These are phyloP conservation scores for Triplophysa siluroides DNA, from an alignment of 2,113 vertebrate genomes.

Conservation along the genomic window DNA sequence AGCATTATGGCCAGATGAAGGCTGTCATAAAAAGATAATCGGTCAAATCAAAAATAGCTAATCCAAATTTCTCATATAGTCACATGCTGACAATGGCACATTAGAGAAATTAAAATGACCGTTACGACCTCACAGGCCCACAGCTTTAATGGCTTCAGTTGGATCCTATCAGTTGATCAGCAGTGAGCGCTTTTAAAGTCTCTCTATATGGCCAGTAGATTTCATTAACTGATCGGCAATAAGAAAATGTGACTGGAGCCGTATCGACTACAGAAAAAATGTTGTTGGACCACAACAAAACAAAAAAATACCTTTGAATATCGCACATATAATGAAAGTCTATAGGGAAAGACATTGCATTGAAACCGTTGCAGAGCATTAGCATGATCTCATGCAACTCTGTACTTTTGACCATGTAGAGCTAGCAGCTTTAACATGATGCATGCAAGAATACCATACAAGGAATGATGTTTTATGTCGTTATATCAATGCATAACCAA, in stretches of 20 bases:
- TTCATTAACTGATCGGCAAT: not conserved
- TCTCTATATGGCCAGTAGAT: not conserved
- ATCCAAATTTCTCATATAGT: constrained; percentile 29
- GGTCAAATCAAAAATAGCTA: constrained; percentile 47
- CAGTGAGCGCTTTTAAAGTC: not conserved
- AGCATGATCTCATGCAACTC: too few species aligned
- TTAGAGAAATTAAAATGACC: constrained; percentile 39
- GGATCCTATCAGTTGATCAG: not conserved
- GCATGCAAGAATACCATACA: too few species aligned
- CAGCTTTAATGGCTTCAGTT: not conserved
- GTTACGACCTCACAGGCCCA: constrained; percentile 7
- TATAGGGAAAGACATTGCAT: too few species aligned
- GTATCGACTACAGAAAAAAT: too few species aligned
- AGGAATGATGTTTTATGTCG: too few species aligned
- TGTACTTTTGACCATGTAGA: too few species aligned
- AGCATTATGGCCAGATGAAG: not conserved
- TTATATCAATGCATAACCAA: too few species aligned
- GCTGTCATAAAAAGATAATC: constrained; percentile 32
- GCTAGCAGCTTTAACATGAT: too few species aligned
- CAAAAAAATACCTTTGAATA: too few species aligned
- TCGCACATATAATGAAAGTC: too few species aligned
- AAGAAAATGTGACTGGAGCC: not conserved
- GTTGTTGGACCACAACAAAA: too few species aligned
- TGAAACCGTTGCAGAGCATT: too few species aligned
- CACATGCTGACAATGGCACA: constrained; percentile 23